Base-by-base conservation (phyloP, 2,113 vertebrate genomes). In the Malaclemys terrapin region DNA sequence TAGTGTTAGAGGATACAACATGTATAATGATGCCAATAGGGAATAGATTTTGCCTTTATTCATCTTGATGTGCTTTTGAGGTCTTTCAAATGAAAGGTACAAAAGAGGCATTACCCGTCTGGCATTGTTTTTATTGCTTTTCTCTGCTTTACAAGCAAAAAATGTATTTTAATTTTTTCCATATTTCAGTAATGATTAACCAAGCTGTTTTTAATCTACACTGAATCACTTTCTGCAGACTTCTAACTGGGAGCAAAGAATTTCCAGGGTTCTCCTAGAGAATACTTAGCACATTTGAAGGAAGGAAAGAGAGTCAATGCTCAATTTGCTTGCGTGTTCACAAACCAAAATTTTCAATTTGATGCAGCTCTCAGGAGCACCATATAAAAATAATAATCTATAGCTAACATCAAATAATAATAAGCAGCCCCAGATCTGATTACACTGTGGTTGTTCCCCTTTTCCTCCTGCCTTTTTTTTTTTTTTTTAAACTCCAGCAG, bases 11-110 rank as follows among this genome's bases (percentile, higher is more conserved):
- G 94, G 96, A 95, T 97, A 97, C 97, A 97, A 95, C 96, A 93
- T 96, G 96, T 96, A 98, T 98, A 98, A 98, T 98, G 96, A 98
- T 56, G 93, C 97, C 98, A 97, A 88, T 19, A 92, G 98, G 98
- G 98, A 98, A 97, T 95, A 98, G 94, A 96, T 96, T 98, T 98
- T 97, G 96, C 96, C 92, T 98, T 97, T 96, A 95, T 96, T 97
- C 97, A 97, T 96, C 95, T 92, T 96, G 93, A 97, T 98, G 97
- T 96, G 98, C 97, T 97, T 98, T 95, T 97, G 97, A 98, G 98
- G 95, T 97, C 96, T 98, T 98, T 96, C 94, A 97, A 98, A 98
- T 96, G 95, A 97, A 98, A 98, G 98, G 96, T 98, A 98, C 96
- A 98, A 98, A 97, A 97, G 94, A 97, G 82, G 87, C 97, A 98